phyloP scores from a whole-genome alignment of 2,797 vertebrate species.

The Naso thynnoides region DNA sequence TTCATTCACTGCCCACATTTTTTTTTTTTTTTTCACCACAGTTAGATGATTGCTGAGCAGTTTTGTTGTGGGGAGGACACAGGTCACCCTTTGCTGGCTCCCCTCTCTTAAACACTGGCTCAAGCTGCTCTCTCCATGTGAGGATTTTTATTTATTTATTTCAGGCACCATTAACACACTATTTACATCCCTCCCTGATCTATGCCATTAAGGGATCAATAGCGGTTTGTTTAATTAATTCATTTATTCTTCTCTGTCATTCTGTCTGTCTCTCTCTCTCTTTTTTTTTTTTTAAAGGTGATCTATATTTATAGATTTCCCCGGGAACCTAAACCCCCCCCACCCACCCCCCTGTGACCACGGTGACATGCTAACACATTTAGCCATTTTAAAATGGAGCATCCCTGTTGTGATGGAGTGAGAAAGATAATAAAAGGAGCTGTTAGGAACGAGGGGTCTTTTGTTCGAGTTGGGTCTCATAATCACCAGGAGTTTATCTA shows the following conservation, averaged over 20 bases:
- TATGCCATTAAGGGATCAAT: conserved; percentile 78
- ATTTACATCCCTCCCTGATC: conserved; percentile 73
- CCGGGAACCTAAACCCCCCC: conserved; percentile 41
- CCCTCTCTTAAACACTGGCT: conserved; percentile 19
- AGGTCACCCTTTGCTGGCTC: conserved; percentile 19
- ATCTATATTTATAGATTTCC: conserved; percentile 77
- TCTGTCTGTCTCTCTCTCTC: neutral
- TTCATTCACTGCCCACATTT: conserved; percentile 9
- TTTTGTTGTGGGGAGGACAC: neutral
- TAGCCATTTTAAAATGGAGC: conserved; percentile 24
- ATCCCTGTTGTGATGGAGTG: neutral
- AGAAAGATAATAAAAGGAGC: conserved; percentile 15
- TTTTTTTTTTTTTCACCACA: no score
- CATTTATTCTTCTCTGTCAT: conserved; percentile 60
- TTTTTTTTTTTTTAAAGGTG: conserved; percentile 31
- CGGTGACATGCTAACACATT: conserved; percentile 55
- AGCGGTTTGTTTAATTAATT: conserved; percentile 72
- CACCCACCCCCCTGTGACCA: conserved; percentile 39
- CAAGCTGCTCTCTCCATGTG: conserved; percentile 14
- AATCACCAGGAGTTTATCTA: neutral
- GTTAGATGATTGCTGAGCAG: conserved; percentile 26
- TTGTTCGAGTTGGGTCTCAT: neutral
- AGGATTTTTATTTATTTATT: conserved; percentile 54
- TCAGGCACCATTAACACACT: conserved; percentile 71
- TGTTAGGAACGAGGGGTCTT: neutral